phyloP scores from a whole-genome alignment of 2,113 vertebrate species.

The Ceyx melanurus region DNA sequence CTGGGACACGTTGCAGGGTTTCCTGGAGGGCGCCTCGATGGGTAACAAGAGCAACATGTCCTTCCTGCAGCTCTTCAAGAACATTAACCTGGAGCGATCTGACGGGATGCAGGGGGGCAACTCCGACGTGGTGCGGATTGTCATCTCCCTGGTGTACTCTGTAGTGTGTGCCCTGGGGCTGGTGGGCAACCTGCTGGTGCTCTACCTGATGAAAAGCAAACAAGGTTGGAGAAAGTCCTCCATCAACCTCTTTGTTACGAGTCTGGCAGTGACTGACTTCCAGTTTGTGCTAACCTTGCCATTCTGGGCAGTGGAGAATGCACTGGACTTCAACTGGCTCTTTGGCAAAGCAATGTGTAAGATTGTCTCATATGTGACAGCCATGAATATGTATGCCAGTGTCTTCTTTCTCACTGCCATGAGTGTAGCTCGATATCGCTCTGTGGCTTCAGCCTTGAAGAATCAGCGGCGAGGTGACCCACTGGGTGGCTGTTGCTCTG shows the following conservation, averaged over 20 bases:
- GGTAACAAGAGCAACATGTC: conserved; percentile 78
- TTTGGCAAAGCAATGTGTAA: conserved; percentile 96
- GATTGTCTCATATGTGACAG: conserved; percentile 89
- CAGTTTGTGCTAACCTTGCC: conserved; percentile 95
- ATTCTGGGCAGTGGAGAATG: conserved; percentile 96
- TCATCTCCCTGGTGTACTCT: conserved; percentile 88
- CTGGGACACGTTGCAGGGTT: conserved; percentile 6
- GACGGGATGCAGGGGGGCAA: conserved; percentile 76
- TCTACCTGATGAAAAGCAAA: conserved; percentile 91
- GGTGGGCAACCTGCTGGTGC: conserved; percentile 89
- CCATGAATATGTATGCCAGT: conserved; percentile 97
- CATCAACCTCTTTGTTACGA: conserved; percentile 93
- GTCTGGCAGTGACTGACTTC: conserved; percentile 92
- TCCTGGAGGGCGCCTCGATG: conserved; percentile 56
- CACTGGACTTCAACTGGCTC: conserved; percentile 92
- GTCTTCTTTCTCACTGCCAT: conserved; percentile 98
- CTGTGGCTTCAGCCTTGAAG: conserved; percentile 88
- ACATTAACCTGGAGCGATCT: conserved; percentile 60
- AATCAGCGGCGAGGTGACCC: conserved; percentile 61
- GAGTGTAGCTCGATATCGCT: conserved; percentile 90
- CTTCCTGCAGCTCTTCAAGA: conserved; percentile 61
- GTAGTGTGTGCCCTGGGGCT: conserved; percentile 92
- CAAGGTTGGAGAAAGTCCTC: conserved; percentile 92
- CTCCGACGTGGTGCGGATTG: conserved; percentile 79
- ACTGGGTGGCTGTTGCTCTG: conserved; percentile 67